Base-by-base conservation (phyloP, 1,140 invertebrate genomes). In the Cyphomyrmex costatus region DNA sequence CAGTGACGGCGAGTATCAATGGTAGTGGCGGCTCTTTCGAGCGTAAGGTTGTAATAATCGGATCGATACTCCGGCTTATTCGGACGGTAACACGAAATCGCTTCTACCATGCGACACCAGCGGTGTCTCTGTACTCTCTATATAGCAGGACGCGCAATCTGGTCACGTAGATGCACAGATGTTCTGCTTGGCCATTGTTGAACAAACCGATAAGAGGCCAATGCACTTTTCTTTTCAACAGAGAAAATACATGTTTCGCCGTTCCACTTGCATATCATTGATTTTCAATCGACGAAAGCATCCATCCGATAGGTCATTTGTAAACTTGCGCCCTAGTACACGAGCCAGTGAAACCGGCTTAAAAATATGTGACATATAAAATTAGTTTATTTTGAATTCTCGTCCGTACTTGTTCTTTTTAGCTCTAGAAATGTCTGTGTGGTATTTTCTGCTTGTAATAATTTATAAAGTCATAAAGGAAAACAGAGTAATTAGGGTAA, bases 11-110 rank as follows among this genome's bases (percentile, higher is more conserved):
- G 30, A n/a, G 19, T 16, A 27, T 7, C 21, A 16, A 5, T 19
- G 27, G 61, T n/a, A 27, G n/a, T 8, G n/a, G 73, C 3, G 16
- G 21, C 42, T 74, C 27, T 33, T 56, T 56, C 53, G 68, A 79
- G 77, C 61, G 56, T 36, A 36, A 68, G 46, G 21, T 61, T 8
- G 53, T 73, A 83, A 73, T 83, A 83, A 83, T 74, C 68, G 24
- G 79, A 83, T 83, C 79, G 68, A 83, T 83, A 83, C 24, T 51
- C 42, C 8, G 36, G 36, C 46, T 82, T 73, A 82, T 83, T 42
- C 70, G 53, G 19, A 60, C 24, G 53, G 49, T 73, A 60, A 82
- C 36, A 56, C 36, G 42, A 83, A 83, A 73, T 83, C 53, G 66
- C 33, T 42, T 60, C 21, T 36, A 30, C 53, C 53, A 71, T 42